Base-by-base conservation (phyloP, 64 coral and sea anemone species). In the Porites lutea region DNA sequence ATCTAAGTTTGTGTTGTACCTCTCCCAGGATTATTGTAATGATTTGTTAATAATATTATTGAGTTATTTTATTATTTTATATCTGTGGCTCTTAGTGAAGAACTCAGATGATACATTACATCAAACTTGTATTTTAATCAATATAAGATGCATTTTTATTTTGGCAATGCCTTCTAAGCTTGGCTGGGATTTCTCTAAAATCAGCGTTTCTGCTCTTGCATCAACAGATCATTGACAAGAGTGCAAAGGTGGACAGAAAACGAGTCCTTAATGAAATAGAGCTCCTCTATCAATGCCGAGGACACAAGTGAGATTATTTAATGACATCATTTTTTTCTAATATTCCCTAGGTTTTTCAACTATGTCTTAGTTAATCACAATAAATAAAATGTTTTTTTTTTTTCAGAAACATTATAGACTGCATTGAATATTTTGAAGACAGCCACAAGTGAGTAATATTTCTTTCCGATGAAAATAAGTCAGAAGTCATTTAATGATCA, bases 371-470 rank as follows among this genome's bases (percentile, higher is more conserved):
- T 13, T 52, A 57, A 10, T 20, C 3, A n/a, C 59, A 12, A 27
- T 53, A 13, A 5, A 19, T 48, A 2, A 83, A 4, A 52, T 0
- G 46, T 47, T 0, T 6, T 75, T 10, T 22, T 19, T 69, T 78
- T 87, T 48, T 60, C 16, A 96, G 95, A 57, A 96, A 96, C 82
- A 96, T 96, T 14, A 60, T 96, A 59, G 95, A 96, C 13, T 96
- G 95, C 50, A 90, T 89, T 48, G 95, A 96, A 74, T 96, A 93
- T 52, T 96, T 96, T 93, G 95, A 96, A 87, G 95, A 96, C 61
- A 93, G 79, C 8, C 80, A 92, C 51, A 85, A 52, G 90, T 96
- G 48, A 85, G 87, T 77, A 48, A 3, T 59, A 13, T 45, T 6
- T 51, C 48, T 2, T 64, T 48, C 2, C 15, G 43, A 48, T 46